A percentile compares a stretch with the other conserved stretches of the same genome.
These are phyloP conservation scores for Drosophila melanica DNA, from an alignment of 1,140 invertebrate genomes.

Conservation along the genomic window DNA sequence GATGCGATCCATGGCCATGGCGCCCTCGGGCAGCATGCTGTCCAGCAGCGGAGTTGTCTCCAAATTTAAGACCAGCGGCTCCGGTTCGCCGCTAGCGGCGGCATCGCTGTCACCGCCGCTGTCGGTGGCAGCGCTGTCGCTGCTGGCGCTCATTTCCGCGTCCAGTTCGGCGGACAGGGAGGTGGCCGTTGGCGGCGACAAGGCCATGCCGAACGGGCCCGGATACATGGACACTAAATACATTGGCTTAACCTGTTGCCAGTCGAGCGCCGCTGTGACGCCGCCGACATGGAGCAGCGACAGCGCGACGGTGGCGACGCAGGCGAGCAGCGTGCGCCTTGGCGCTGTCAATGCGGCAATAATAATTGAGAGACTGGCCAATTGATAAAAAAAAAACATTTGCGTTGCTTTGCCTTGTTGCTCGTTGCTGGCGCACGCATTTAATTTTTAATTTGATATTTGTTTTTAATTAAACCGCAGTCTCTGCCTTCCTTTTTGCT, in stretches of 20 bases:
- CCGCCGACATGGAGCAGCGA: slow-evolving; percentile 46
- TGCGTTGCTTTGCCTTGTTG: slow-evolving; percentile 53
- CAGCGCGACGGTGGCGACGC: slow-evolving; percentile 18
- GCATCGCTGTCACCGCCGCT: not conserved
- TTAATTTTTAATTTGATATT: slow-evolving; percentile 61
- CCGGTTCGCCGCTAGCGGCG: slow-evolving; percentile 31
- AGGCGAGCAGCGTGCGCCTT: slow-evolving; percentile 18
- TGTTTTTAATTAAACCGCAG: slow-evolving; percentile 12
- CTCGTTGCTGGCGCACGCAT: slow-evolving; percentile 53
- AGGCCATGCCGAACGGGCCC: slow-evolving; percentile 49
- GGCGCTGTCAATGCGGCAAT: slow-evolving; percentile 43
- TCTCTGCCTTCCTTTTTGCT: slow-evolving; percentile 15
- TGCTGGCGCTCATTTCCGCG: slow-evolving; percentile 72
- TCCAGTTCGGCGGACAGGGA: slow-evolving; percentile 63
- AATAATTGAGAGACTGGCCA: slow-evolving; percentile 42
- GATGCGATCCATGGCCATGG: slow-evolving; percentile 80
- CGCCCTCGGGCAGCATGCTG: slow-evolving; percentile 68
- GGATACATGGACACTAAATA: slow-evolving; percentile 79
- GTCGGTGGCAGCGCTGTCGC: slow-evolving; percentile 43
- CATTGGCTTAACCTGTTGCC: slow-evolving; percentile 81
- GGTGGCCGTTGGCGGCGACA: slow-evolving; percentile 20
- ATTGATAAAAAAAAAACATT: slow-evolving; percentile 75
- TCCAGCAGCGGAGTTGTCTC: slow-evolving; percentile 68
- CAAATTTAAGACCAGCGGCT: slow-evolving; percentile 70
- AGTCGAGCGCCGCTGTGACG: slow-evolving; percentile 61